Evolutionary conservation across 2,888 invertebrate species (phyloP), one percentile per base, ranked within the genome.

Genomic region (Acanthacorydalis orientalis): DNA sequence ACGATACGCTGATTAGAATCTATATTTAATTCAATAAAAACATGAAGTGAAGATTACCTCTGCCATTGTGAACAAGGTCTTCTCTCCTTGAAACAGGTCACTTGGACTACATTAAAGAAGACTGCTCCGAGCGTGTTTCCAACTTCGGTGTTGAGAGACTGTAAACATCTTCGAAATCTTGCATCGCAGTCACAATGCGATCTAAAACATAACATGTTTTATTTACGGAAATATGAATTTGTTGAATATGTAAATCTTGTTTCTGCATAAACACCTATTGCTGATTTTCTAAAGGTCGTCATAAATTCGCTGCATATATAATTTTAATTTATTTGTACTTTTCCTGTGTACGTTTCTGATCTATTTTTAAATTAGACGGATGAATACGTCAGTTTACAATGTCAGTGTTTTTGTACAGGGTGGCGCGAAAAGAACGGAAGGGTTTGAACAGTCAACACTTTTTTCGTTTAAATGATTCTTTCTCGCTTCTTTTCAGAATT

Each of bases 161-260:
- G 76, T 43, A 86, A 64, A 58, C 85, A 86, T 47, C 75, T 66
- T 35, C 81, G 70, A 57, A 86, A 80, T 55, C 72, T 70, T 1
- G 77, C 75, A 58, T 85, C 84, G 56, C 85, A 85, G 55, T 80
- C 78, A 58, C 84, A 85, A 57, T 83, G 80, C 1, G 81, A 80
- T 48, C 81, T 71, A 51, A 40, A 64, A 59, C n/a, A n/a, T n/a
- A 44, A 49, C 46, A 38, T n/a, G n/a, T 10, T 12, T 31, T 6
- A 39, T 48, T 32, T n/a, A 35, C 11, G 35, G 7, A 2, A 11
- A 35, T 35, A 35, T 35, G 11, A 47, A 32, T 12, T 11, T 15
- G 23, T 31, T 31, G 12, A 48, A 47, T 31, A 35, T 23, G 43
- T 7, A 4, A 31, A 2, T 7, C 23, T 32, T 44, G 11, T n/a